A percentile compares a stretch with the other conserved stretches of the same genome.
These are phyloP conservation scores for Drosophila setifemur DNA, from an alignment of 1,140 invertebrate genomes.

Conservation along the genomic window DNA sequence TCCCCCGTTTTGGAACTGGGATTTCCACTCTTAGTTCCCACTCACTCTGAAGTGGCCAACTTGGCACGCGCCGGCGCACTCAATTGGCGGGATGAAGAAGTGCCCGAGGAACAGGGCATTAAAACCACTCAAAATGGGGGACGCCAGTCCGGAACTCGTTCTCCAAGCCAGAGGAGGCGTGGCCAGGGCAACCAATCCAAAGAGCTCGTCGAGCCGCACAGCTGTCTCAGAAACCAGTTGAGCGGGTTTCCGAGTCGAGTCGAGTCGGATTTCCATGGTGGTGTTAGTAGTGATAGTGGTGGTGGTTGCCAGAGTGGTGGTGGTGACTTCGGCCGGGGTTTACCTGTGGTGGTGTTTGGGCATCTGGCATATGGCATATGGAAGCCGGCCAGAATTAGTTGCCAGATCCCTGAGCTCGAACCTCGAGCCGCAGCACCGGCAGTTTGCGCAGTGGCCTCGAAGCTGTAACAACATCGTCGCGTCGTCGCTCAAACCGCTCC, in stretches of 20 bases:
- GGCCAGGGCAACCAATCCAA: constrained; percentile 70
- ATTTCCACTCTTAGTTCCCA: neutral
- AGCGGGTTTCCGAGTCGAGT: constrained; percentile 50
- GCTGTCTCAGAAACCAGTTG: constrained; percentile 69
- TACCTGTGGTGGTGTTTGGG: constrained; percentile 39
- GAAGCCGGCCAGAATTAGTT: constrained; percentile 47
- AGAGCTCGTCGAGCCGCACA: constrained; percentile 37
- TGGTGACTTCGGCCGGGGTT: too few species aligned
- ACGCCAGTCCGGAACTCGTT: constrained; percentile 53
- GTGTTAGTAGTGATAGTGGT: neutral
- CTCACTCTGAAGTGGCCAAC: constrained; percentile 1
- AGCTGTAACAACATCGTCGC: constrained; percentile 77
- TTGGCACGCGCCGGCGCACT: constrained; percentile 78
- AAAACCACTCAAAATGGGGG: constrained; percentile 69
- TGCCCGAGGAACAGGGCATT: neutral
- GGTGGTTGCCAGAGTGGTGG: constrained; percentile 31
- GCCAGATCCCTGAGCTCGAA: constrained; percentile 53
- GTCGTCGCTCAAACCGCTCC: constrained; percentile 26
- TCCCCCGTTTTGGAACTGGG: constrained; percentile 23
- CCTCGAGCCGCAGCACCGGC: constrained; percentile 53
- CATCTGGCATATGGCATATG: constrained; percentile 21
- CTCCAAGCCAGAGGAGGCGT: constrained; percentile 43
- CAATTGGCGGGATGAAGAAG: constrained; percentile 49
- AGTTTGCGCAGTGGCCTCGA: constrained; percentile 74
- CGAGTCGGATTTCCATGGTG: constrained; percentile 6